These are phyloP conservation scores for Aplysia californica DNA, from an alignment of 1,140 invertebrate genomes.

Conservation along the genomic window DNA sequence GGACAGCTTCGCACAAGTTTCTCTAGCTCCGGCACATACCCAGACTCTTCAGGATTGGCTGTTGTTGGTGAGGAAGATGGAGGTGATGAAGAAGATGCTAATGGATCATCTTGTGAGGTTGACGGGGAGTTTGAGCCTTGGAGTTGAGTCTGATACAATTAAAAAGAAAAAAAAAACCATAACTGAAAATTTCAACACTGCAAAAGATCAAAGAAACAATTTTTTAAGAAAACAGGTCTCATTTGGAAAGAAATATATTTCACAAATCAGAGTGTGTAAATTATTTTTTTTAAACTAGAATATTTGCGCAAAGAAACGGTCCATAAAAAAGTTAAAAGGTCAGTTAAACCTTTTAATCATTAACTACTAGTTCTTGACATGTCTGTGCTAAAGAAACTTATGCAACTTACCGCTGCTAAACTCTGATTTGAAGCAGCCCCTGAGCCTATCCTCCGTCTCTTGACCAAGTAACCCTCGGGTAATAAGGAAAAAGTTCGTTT, in stretches of 20 bases:
- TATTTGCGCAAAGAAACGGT: too few relatives aligned
- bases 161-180: neutral
- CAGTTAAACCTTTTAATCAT: too few relatives aligned
- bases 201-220: too few relatives aligned
- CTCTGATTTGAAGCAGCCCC: constrained; percentile 7
- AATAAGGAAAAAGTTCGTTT: constrained; percentile 28
- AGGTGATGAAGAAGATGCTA: constrained; percentile 16
- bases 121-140: constrained; percentile 18
- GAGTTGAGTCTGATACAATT: neutral
- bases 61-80: constrained; percentile 8
- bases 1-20: constrained; percentile 32
- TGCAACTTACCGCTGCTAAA: constrained; percentile 15
- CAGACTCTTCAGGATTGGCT: constrained; percentile 13
- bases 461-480: constrained; percentile 23
- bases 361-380: too few relatives aligned
- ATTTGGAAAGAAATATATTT: neutral
- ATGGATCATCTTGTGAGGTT: constrained; percentile 19
- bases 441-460: constrained; percentile 18
- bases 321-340: too few relatives aligned
- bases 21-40: constrained; percentile 25
- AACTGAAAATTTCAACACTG: too few relatives aligned
- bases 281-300: too few relatives aligned
- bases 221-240: neutral
- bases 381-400: too few relatives aligned
- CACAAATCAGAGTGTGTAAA: too few relatives aligned